Evolutionary conservation across 2,888 invertebrate genomes (phyloP).

Genomic region (Lithodes maja): DNA sequence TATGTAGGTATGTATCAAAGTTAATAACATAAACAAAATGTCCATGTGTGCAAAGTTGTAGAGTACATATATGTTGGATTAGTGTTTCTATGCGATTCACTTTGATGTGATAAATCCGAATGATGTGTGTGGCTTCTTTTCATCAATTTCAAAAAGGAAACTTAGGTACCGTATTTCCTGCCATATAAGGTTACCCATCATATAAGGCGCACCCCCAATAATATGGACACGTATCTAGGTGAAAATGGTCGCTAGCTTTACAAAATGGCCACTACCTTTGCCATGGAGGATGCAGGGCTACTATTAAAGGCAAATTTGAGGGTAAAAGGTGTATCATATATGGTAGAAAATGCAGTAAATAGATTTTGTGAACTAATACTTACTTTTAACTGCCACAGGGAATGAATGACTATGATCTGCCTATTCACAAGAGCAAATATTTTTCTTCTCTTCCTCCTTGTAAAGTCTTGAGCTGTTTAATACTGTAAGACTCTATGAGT

Average conservation of each 20-base stretch:
- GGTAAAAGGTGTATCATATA: too few species aligned
- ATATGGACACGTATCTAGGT: too few species aligned
- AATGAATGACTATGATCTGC: conserved; percentile 55
- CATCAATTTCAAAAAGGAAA: conserved; percentile 60
- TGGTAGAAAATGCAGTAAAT: conserved; percentile 3
- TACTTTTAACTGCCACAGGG: conserved; percentile 63
- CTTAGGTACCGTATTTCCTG: conserved; percentile 6
- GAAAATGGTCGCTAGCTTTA: too few species aligned
- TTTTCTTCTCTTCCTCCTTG: conserved; percentile 64
- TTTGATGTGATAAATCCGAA: conserved; percentile 63
- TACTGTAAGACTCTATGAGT: conserved; percentile 65
- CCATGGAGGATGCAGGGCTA: too few species aligned
- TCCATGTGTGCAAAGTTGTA: conserved; percentile 67
- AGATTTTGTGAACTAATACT: conserved; percentile 61
- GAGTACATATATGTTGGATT: conserved; percentile 60
- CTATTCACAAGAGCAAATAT: conserved; percentile 63
- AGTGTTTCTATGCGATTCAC: conserved; percentile 68
- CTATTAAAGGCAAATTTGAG: too few species aligned
- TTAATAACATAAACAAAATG: conserved; percentile 64
- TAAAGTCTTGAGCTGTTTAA: conserved; percentile 62
- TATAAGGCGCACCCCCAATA: too few species aligned
- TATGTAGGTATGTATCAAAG: conserved; percentile 68
- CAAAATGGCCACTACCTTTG: too few species aligned
- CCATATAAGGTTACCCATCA: too few species aligned
- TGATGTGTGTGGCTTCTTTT: conserved; percentile 64